Percentiles rank a stretch among this genome's conserved stretches.
These are phyloP conservation scores for Drosophila pseudoobscura DNA, from an alignment of 1,140 invertebrate genomes.

Conservation along the genomic window DNA sequence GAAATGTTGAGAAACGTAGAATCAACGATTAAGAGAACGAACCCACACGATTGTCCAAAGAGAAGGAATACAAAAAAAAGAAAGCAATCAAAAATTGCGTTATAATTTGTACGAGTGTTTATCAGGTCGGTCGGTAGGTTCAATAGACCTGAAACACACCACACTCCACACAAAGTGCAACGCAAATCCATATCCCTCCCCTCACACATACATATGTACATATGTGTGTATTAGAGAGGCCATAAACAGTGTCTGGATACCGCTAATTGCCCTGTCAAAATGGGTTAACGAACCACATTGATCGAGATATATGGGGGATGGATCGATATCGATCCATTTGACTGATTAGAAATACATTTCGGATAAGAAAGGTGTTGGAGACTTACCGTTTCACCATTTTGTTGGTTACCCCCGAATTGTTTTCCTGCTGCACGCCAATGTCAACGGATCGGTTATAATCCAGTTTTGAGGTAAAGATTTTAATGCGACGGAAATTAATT, in stretches of 20 bases:
- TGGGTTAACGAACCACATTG: slow-evolving; percentile 54
- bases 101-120: slow-evolving; percentile 67
- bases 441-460: slow-evolving; percentile 83
- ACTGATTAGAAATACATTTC: no score
- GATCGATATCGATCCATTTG: slow-evolving; percentile 10
- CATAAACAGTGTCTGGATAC: slow-evolving; percentile 29
- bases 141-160: not conserved
- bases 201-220: not conserved
- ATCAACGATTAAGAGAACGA: slow-evolving; percentile 17
- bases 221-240: slow-evolving; percentile 14
- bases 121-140: slow-evolving; percentile 37
- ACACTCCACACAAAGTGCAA: slow-evolving; percentile 31
- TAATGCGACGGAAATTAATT: slow-evolving; percentile 83
- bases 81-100: slow-evolving; percentile 70
- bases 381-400: slow-evolving; percentile 83
- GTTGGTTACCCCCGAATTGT: slow-evolving; percentile 83
- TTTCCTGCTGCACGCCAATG: slow-evolving; percentile 83
- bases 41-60: not conserved
- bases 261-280: slow-evolving; percentile 59
- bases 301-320: slow-evolving; percentile 7
- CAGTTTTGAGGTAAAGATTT: slow-evolving; percentile 83
- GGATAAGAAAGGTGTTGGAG: not conserved
- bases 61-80: slow-evolving; percentile 17
- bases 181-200: slow-evolving; percentile 42
- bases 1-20: slow-evolving; percentile 15